Evolutionary conservation across 2,888 invertebrate genomes (phyloP), one percentile per base, ranked within the genome.

Genomic region (Fragum fragum): DNA sequence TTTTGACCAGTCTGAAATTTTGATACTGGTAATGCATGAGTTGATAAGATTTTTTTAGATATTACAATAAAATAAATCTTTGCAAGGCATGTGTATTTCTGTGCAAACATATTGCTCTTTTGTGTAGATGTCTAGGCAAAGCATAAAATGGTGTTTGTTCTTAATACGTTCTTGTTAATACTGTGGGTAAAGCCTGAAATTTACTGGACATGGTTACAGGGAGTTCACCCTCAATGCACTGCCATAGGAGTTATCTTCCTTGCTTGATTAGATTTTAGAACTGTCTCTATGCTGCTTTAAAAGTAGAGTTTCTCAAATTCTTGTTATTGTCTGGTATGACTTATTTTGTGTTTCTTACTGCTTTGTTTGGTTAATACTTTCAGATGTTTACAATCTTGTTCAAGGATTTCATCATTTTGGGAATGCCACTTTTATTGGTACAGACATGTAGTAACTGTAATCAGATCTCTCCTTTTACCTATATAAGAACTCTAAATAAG

Each of bases 231-330:
- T 57, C 14, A 7, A 9, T 3, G 5, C 57, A 57, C 57, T 57
- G 57, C 57, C 57, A 57, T 57, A 57, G 57, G 57, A 57, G 57
- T 26, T 57, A 5, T 57, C 26, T 26, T 14, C 57, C 57, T 57
- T 57, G 57, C 57, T 57, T 26, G 11, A 23, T 11, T 57, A 57
- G 57, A 26, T 14, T 26, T 36, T 57, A 57, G 57, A 26, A 5
- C 11, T 57, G 3, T 16, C 16, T n/a, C 47, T 47, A 23, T 21
- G 23, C 57, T 57, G 21, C 26, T 57, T 23, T 57, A 23, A 57
- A 3, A 57, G 26, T 26, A 26, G 26, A 26, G 6, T 23, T 57
- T n/a, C 9, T 21, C 11, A 14, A 57, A 57, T 3, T 3, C 26
- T 57, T 57, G 57, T 57, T 57, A 14, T 57, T 57, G 57, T 57